Evolutionary conservation across 2,113 vertebrate species (phyloP), one percentile per base, ranked within the genome.

Genomic region (Miniopterus natalensis): DNA sequence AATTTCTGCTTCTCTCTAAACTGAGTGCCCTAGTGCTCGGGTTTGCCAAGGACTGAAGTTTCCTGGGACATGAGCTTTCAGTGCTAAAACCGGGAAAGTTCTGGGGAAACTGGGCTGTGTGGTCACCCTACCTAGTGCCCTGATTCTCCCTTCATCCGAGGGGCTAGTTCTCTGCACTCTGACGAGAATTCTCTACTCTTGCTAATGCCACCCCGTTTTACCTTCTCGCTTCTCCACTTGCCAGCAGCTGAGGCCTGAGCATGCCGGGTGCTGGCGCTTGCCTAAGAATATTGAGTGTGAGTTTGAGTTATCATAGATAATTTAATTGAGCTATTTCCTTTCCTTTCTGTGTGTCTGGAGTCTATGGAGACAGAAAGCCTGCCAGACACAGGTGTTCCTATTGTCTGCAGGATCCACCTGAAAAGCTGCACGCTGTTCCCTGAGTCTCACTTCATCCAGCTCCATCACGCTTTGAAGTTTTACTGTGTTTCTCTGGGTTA

Each of bases 401-500:
- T 29, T 13, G 53, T 57, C 66, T 77, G 5, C 8, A n/a, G 42
- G 27, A 7, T 57, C 31, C 20, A 31, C 20, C 42, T 66, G 27
- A 55, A 85, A 91, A 45, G 29, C 27, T 73, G 42, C 45, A 29
- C 85, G 36, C 9, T 66, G 31, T 80, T n/a, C 27, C 18, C 5
- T 13, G 15, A 14, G 17, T 63, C 73, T 84, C 63, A 21, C 51
- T n/a, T 66, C 47, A 53, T 12, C 25, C 18, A 65, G 61, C 21
- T 53, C 36, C 65, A 3, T 40, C 21, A 23, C 31, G 31, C 45
- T 68, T 15, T 42, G 42, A 86, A 25, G 29, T 57, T 55, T 59
- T 20, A 45, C 80, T 70, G 13, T 36, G 10, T 70, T 92, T 84
- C 78, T 95, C 55, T 74, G 40, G 36, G 57, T 94, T 78, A 70